A percentile compares a stretch with the other conserved stretches of the same genome.
Conservation (phyloP, 2,797 vertebrate species). For the Dromococcyx pavoninus region DNA sequence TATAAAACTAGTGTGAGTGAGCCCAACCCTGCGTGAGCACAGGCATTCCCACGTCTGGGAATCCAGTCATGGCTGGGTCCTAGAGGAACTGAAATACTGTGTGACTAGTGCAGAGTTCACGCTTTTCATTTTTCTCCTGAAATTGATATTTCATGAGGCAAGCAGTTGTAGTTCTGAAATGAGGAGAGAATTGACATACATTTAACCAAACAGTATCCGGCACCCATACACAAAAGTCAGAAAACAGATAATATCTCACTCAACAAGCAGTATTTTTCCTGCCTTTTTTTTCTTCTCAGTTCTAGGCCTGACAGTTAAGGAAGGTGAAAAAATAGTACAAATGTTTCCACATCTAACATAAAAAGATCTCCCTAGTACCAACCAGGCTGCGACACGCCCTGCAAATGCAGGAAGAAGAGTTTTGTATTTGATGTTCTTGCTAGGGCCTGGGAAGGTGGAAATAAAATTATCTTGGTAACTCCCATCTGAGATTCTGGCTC, state of each 20-base stretch:
- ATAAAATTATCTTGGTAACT: background rate
- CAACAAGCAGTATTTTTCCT: constrained; percentile 64
- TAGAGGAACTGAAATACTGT: constrained; percentile 12
- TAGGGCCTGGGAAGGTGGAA: background rate
- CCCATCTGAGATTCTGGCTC: background rate
- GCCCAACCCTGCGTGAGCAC: background rate
- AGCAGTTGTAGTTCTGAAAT: constrained; percentile 72
- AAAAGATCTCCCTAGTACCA: background rate
- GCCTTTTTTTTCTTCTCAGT: background rate
- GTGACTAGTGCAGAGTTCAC: constrained; percentile 16
- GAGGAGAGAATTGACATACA: constrained; percentile 68
- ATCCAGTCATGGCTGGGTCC: constrained; percentile 13
- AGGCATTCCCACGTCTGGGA: constrained; percentile 38
- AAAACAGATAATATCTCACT: constrained; percentile 71
- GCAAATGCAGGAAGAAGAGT: constrained; percentile 8
- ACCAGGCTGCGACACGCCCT: background rate
- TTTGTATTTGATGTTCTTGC: background rate
- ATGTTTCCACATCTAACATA: constrained; percentile 16
- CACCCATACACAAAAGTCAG: constrained; percentile 32
- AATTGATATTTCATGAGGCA: constrained; percentile 70
- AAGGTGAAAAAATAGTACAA: background rate
- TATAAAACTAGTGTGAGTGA: background rate
- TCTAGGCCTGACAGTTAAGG: constrained; percentile 32
- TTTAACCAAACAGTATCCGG: constrained; percentile 69
- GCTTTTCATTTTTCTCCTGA: constrained; percentile 62